Base-by-base conservation (phyloP, 2,797 vertebrate genomes). In the Pteropus rufus region DNA sequence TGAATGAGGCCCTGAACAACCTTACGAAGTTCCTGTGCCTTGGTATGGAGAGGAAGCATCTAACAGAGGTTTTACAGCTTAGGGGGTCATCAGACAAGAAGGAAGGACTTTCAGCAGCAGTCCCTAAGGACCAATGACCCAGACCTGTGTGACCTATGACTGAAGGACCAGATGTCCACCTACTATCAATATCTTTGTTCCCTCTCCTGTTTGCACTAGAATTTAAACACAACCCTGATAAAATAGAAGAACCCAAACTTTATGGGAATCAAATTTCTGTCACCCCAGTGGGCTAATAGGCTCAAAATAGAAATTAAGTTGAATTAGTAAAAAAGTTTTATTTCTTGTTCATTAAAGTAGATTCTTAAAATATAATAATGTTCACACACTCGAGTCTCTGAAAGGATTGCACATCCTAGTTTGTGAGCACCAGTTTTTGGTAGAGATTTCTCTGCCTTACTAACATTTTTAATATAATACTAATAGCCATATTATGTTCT, bases 241-340 rank as follows among this genome's bases (percentile, higher is more conserved):
- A 92, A 92, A 87, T 12, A 15, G 36, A 82, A 62, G 39, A 93
- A 73, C 3, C 14, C 31, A 82, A 56, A 88, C 23, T 72, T 56
- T 11, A 65, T 34, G 39, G 29, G 23, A 88, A 83, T 60, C 64
- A 73, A 39, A 82, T 73, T 80, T 88, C 52, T 92, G 36, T 6
- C 24, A 89, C 24, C 24, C 7, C 14, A 88, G 39, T 4, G 26
- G n/a, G 82, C 10, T 54, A 24, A 58, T 54, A 86, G 39, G 11
- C n/a, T 94, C 14, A 83, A 95, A 92, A 80, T 44, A 89, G 16
- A 93, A 92, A 75, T 69, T 58, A 92, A 52, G 11, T 83, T 95
- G n/a, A 89, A 84, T 86, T 58, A 44, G 23, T 36, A 39, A 46
- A n/a, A 34, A 76, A 52, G 60, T 65, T 69, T 41, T 73, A 77